phyloP scores from a whole-genome alignment of 2,113 vertebrate species.

The Poecile atricapillus region DNA sequence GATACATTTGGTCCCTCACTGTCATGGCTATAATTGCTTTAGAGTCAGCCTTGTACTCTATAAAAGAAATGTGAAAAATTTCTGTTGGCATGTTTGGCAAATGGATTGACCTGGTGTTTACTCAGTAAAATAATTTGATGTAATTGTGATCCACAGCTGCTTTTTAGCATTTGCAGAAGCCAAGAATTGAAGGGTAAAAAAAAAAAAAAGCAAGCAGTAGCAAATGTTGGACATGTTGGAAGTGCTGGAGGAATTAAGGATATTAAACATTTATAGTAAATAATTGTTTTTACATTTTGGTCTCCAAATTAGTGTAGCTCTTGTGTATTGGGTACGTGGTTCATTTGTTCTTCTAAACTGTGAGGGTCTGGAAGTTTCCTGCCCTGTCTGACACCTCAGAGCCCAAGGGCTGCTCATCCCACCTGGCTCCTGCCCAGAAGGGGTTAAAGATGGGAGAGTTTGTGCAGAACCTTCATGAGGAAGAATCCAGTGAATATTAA shows the following conservation, averaged over 20 bases:
- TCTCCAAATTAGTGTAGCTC: background rate
- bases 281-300: background rate
- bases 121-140: constrained; percentile 4
- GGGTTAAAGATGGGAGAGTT: background rate
- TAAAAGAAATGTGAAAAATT: background rate
- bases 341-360: background rate
- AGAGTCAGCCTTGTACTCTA: background rate
- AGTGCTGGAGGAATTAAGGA: background rate
- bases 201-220: background rate
- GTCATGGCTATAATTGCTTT: background rate
- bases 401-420: background rate
- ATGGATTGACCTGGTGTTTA: background rate
- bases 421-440: background rate
- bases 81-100: background rate
- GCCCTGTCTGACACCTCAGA: background rate
- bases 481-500: background rate
- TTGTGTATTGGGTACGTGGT: background rate
- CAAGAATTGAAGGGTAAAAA: background rate
- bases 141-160: background rate
- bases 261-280: background rate
- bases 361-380: background rate
- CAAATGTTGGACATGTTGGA: background rate
- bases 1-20: background rate
- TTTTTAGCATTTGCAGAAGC: background rate
- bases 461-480: background rate